Evolutionary conservation across 2,113 vertebrate species (phyloP), one percentile per base, ranked within the genome.

Genomic region (Felis chaus): DNA sequence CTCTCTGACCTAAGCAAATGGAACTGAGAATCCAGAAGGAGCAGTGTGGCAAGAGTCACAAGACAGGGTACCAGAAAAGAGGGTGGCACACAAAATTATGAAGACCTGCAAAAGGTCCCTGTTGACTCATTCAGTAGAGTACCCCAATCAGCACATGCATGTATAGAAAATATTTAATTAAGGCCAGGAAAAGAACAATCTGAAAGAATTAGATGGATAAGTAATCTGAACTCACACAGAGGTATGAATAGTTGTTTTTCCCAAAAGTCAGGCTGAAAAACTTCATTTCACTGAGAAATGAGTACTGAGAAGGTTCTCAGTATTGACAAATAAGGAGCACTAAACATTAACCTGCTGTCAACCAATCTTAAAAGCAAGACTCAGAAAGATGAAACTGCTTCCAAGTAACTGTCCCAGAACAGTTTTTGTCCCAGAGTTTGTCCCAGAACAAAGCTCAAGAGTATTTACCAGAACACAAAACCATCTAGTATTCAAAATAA

Each of bases 401-500:
- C 41, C 50, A 89, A 84, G 41, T 63, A 84, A 88, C 14, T 80
- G 69, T 94, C 36, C 36, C 36, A 36, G 36, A 36, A 36, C 36
- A 36, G 36, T 36, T 36, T 36, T 36, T 36, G 36, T 36, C 36
- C 36, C 36, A 36, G 36, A 36, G 36, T 36, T 36, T 36, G 23
- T n/a, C 31, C 61, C 55, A 92, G 21, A 97, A 79, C 31, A 96
- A 92, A 89, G 15, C 10, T 85, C 39, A 97, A 78, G 39, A 95
- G 76, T 63, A 81, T 41, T 57, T 63, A 89, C 12, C 27, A 33
- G 41, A 78, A 69, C 39, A 79, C 19, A 88, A 83, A 83, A 61
- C 78, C 71, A 87, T 83, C 23, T 41, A 95, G 36, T 19, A 41
- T 68, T 39, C 31, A 93, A 85, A 86, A 31, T 48, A 76, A 93